phyloP scores from a whole-genome alignment of 2,888 invertebrate species.

The Chorisops tibialis region DNA sequence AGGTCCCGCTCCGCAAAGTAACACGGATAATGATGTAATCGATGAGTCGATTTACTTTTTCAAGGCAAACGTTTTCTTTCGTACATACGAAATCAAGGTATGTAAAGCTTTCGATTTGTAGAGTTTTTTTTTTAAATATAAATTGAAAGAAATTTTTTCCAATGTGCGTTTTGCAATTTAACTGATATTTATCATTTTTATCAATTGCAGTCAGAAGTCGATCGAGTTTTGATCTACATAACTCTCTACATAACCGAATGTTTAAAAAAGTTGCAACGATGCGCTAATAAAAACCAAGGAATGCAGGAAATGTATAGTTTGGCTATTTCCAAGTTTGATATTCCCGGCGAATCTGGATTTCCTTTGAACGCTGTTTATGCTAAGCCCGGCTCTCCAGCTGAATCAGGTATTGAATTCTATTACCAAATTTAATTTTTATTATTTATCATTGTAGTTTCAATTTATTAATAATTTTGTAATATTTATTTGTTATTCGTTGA shows the following conservation, averaged over 20 bases:
- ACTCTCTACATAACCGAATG: constrained; percentile 98
- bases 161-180: neutral
- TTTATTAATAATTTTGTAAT: too few relatives aligned
- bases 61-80: constrained; percentile 98
- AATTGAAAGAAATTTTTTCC: neutral
- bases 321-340: constrained; percentile 91
- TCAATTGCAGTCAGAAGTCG: constrained; percentile 81
- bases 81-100: constrained; percentile 98
- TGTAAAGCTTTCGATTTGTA: too few relatives aligned
- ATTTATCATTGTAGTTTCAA: too few relatives aligned
- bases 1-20: constrained; percentile 74
- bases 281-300: constrained; percentile 83
- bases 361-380: constrained; percentile 94
- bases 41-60: constrained; percentile 97
- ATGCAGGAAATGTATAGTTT: constrained; percentile 94
- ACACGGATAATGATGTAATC: constrained; percentile 81
- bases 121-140: too few relatives aligned
- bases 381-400: constrained; percentile 72
- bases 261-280: constrained; percentile 88
- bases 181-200: neutral
- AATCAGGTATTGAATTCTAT: too few relatives aligned
- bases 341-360: constrained; percentile 93
- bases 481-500: too few relatives aligned
- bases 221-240: constrained; percentile 93
- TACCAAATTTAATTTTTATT: too few relatives aligned